Base-by-base conservation (phyloP, 1,140 invertebrate species). In the Babylonia areolata region DNA sequence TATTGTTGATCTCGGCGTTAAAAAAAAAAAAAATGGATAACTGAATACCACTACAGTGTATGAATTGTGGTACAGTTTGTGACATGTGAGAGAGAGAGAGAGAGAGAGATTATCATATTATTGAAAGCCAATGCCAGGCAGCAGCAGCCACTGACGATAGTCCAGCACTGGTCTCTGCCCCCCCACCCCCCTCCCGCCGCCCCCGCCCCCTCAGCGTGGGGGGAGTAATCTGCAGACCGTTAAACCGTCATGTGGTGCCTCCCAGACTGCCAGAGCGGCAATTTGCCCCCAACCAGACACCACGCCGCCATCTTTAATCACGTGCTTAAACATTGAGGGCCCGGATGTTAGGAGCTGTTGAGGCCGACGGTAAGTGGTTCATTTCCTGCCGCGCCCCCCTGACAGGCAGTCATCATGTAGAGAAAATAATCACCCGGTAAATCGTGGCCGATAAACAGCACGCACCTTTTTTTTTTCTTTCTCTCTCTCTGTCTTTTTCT, bases 241-340 rank as follows among this genome's bases (percentile, higher is more conserved):
- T 82, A 82, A 51, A 33, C 51, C 54, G 54, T 69, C 54, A 35
- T 35, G 35, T 82, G 46, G 81, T 69, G 81, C 81, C 81, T 33
- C 31, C 5, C 3, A 40, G 75, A 77, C 75, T 39, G 39, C 20
- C 35, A 77, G 35, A 37, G 11, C 75, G 3, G 35, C 37, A 77
- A 39, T 77, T 77, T 77, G 75, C 35, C 37, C 35, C 28, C 75
- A 77, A 77, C 75, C 75, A 77, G 75, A 77, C 37, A 77, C 75
- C 75, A 28, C 35, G 75, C 75, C 75, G 75, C 75, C 75, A 77
- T 77, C 75, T 77, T 77, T 77, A 77, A 77, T 77, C 37, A 40
- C 6, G 1, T 77, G 35, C 75, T 40, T 39, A 28, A 28, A 37
- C 75, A 9, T 40, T 23, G 33, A 40, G 39, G 37, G 37, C 75